Evolutionary conservation across 2,797 vertebrate species (phyloP).

Genomic region (Molossus molossus): DNA sequence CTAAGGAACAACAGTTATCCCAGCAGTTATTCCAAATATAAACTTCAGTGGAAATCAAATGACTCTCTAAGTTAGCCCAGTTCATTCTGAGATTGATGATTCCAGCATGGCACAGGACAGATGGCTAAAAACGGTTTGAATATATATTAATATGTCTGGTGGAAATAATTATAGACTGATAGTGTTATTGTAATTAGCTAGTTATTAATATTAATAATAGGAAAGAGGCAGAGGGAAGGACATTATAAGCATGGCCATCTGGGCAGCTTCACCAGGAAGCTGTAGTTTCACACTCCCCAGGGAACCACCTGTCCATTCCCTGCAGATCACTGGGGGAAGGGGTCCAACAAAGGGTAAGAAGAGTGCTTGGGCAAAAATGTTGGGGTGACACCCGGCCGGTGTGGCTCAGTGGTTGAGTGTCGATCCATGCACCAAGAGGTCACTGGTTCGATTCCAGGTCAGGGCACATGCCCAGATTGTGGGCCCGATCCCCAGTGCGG

Average conservation of each 20-base stretch:
- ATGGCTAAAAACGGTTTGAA: slow-evolving; percentile 33
- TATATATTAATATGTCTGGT: neutral
- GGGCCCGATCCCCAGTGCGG: no score
- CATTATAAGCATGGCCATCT: neutral
- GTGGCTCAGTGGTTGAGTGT: no score
- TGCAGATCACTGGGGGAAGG: neutral
- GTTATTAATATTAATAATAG: neutral
- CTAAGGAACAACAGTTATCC: slow-evolving; percentile 19
- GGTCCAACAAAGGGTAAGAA: neutral
- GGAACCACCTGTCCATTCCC: neutral
- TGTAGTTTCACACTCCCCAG: neutral
- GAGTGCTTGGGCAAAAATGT: neutral
- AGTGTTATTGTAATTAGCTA: neutral
- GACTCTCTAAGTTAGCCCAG: slow-evolving; percentile 26
- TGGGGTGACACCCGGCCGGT: neutral
- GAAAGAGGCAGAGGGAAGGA: neutral
- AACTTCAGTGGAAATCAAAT: slow-evolving; percentile 29
- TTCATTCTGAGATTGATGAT: slow-evolving; percentile 18
- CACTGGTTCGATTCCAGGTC: no score
- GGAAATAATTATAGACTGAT: slow-evolving; percentile 21
- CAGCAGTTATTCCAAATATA: slow-evolving; percentile 50
- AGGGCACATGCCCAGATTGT: no score
- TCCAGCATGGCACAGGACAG: neutral
- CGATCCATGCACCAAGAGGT: no score
- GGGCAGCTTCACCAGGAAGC: neutral